Evolutionary conservation across 2,888 invertebrate species (phyloP), one percentile per base, ranked within the genome.

Genomic region (Drosophila hawaiiensis): DNA sequence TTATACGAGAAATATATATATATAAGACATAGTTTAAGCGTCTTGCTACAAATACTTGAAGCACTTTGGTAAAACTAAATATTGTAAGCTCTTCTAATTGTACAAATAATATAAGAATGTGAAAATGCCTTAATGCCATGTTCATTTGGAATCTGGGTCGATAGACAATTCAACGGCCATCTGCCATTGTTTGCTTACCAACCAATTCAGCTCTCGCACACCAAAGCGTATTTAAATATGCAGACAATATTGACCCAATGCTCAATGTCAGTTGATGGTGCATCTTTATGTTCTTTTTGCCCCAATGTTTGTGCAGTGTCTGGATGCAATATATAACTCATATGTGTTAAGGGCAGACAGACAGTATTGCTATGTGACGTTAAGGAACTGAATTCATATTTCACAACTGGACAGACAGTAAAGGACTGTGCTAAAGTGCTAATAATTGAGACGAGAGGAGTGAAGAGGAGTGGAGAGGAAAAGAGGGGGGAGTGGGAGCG

Each of bases 201-300:
- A 28, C 35, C 49, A 68, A 64, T 39, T 55, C 33, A 55, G 59
- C 43, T 19, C 33, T 50, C 10, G 56, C 25, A 49, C 12, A 47
- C 33, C 19, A 39, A 22, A 43, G 39, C 37, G 47, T 37, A 56
- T 61, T 67, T 64, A 63, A 67, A 77, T 55, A 29, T 49, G 53
- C 68, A 53, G 28, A 52, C 63, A 67, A 73, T 77, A 67, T 78
- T 78, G 78, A 70, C 62, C 58, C 67, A 70, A 73, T 73, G 39
- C 68, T 63, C 41, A 43, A 41, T 62, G 62, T 25, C 28, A 39
- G 43, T 49, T 54, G 55, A 33, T 25, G 33, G 53, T 56, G 50
- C 39, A 61, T 58, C 58, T 49, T 66, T 37, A 47, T 58, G 71
- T 49, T 66, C 50, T 56, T 54, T 54, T 12, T 19, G 37, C 12